Evolutionary conservation across 1,140 invertebrate species (phyloP).

Genomic region (Brachionus plicatilis): DNA sequence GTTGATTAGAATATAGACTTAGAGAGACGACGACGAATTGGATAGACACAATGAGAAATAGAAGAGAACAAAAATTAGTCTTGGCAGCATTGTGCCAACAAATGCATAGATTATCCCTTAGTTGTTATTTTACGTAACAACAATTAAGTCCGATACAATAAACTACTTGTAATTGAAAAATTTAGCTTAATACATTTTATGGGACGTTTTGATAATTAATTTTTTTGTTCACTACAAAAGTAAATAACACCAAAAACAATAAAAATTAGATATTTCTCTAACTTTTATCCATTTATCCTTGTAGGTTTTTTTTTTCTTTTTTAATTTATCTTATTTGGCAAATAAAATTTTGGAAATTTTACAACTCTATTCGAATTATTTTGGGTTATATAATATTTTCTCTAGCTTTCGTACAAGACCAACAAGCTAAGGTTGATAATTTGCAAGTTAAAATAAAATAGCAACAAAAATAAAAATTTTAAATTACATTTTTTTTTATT

Average conservation of each 20-base stretch:
- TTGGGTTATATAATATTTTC: background rate
- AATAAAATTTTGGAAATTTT: conserved; percentile 12
- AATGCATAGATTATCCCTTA: conserved; percentile 17
- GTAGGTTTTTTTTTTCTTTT: background rate
- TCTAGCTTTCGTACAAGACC: background rate
- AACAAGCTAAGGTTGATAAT: conserved; percentile 13
- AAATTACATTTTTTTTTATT: background rate
- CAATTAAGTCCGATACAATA: background rate
- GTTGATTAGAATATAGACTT: background rate
- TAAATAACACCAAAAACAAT: background rate
- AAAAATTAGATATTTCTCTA: background rate
- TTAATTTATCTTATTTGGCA: conserved; percentile 26
- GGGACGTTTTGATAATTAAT: conserved; percentile 1
- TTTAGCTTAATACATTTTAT: conserved; percentile 14
- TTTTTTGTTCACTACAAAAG: background rate
- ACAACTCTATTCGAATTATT: background rate
- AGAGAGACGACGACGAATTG: background rate
- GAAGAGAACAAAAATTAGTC: background rate
- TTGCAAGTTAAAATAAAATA: conserved; percentile 23
- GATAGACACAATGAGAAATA: background rate
- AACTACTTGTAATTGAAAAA: conserved; percentile 5
- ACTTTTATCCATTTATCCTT: conserved; percentile 26
- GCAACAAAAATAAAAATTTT: background rate
- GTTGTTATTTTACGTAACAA: conserved; percentile 20
- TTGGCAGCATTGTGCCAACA: background rate